Conservation (phyloP, 2,797 vertebrate species). For the Heterohyrax brucei region DNA sequence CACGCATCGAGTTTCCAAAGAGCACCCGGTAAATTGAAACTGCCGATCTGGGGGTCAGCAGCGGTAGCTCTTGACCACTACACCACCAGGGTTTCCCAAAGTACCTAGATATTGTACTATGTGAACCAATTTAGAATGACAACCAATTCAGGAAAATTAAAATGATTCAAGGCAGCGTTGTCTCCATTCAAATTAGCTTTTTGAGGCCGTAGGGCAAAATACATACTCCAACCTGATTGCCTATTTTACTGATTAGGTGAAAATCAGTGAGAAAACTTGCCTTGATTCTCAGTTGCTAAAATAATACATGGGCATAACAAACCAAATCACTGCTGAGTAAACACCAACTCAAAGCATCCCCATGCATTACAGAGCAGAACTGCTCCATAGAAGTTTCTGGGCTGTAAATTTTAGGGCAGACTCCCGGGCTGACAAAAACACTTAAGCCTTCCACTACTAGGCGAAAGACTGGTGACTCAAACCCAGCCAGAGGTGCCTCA, state of each 20-base stretch:
- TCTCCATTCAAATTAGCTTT: neutral
- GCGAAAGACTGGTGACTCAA: neutral
- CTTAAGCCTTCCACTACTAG: neutral
- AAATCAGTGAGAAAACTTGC: neutral
- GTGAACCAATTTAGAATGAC: accelerated
- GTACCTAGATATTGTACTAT: accelerated
- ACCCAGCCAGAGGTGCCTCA: neutral
- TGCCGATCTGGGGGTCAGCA: too few relatives aligned
- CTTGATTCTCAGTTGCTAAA: neutral
- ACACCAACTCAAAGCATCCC: neutral
- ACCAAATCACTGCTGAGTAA: neutral
- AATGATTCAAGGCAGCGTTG: neutral
- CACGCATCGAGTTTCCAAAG: too few relatives aligned
- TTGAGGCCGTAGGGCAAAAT: neutral
- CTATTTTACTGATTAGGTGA: neutral
- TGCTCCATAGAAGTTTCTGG: neutral
- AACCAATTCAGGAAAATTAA: neutral
- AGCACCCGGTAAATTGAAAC: too few relatives aligned
- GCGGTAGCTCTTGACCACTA: too few relatives aligned
- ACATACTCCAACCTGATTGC: neutral
- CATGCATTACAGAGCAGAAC: neutral
- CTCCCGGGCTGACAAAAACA: neutral
- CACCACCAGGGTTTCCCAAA: neutral
- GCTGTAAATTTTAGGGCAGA: neutral
- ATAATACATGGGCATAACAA: neutral